Evolutionary conservation across 2,797 vertebrate species (phyloP).

Genomic region (Poeciliopsis gracilis): DNA sequence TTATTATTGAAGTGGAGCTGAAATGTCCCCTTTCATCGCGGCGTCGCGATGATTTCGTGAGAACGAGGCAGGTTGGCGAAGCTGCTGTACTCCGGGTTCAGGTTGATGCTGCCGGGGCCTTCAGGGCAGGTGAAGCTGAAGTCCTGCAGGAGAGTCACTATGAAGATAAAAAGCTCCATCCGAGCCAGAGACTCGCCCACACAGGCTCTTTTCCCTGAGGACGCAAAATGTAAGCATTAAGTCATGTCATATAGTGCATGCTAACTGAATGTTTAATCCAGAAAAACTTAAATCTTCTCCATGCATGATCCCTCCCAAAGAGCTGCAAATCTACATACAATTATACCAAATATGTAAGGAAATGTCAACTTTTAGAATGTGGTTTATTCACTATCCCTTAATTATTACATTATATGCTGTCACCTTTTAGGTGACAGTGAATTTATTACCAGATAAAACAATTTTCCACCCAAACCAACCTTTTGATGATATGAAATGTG

Average conservation of each 20-base stretch:
- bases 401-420: too few species aligned
- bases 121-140: slow-evolving; percentile 64
- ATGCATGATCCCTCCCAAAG: too few species aligned
- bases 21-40: slow-evolving; percentile 8
- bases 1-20: too few species aligned
- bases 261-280: not conserved
- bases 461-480: too few species aligned
- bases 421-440: too few species aligned
- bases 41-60: slow-evolving; percentile 31
- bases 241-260: rapidly evolving
- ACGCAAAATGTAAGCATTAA: not conserved
- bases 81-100: slow-evolving; percentile 74
- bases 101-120: slow-evolving; percentile 59
- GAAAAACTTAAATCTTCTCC: too few species aligned
- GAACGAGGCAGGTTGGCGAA: slow-evolving; percentile 76
- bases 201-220: slow-evolving; percentile 81
- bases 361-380: too few species aligned
- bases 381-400: too few species aligned
- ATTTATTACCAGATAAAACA: too few species aligned
- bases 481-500: too few species aligned
- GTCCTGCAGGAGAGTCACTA: slow-evolving; percentile 76
- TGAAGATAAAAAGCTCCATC: slow-evolving; percentile 84
- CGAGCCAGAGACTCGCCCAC: slow-evolving; percentile 83
- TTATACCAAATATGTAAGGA: too few species aligned
- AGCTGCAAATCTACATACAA: too few species aligned